A percentile compares a stretch with the other conserved stretches of the same genome.
These are phyloP conservation scores for Helicoverpa assulta DNA, from an alignment of 2,888 invertebrate species.

Conservation along the genomic window DNA sequence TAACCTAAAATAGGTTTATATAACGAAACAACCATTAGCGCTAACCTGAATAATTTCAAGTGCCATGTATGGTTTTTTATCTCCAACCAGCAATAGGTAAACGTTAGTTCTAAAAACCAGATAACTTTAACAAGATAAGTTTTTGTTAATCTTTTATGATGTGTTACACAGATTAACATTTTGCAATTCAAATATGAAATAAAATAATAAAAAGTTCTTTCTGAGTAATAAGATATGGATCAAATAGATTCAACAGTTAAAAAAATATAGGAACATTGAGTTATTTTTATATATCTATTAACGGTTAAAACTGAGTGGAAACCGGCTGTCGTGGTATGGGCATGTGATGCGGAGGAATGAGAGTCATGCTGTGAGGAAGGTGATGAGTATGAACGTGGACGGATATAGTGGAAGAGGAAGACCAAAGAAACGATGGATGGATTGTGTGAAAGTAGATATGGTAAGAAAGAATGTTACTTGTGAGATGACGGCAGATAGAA, in stretches of 20 bases:
- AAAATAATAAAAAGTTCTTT: conserved; percentile 9
- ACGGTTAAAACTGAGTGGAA: no score
- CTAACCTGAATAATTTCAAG: conserved; percentile 29
- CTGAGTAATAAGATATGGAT: neutral
- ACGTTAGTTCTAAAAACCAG: conserved; percentile 39
- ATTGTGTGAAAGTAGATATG: no score
- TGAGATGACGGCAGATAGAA: no score
- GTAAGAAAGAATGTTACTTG: no score
- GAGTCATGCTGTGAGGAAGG: no score
- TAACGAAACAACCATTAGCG: conserved; percentile 25
- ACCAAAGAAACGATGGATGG: no score
- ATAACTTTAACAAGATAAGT: conserved; percentile 44
- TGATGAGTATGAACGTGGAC: no score
- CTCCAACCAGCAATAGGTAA: conserved; percentile 17
- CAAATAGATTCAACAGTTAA: neutral
- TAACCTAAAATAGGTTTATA: neutral
- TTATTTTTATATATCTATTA: no score
- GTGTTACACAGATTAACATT: conserved; percentile 39
- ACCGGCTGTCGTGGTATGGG: no score
- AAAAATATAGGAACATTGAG: neutral
- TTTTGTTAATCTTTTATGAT: conserved; percentile 40
- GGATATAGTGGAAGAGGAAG: no score
- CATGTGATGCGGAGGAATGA: no score
- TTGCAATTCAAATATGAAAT: conserved; percentile 42
- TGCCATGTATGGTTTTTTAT: conserved; percentile 39